phyloP scores from a whole-genome alignment of 2,797 vertebrate genomes.

The Megaceryle alcyon region DNA sequence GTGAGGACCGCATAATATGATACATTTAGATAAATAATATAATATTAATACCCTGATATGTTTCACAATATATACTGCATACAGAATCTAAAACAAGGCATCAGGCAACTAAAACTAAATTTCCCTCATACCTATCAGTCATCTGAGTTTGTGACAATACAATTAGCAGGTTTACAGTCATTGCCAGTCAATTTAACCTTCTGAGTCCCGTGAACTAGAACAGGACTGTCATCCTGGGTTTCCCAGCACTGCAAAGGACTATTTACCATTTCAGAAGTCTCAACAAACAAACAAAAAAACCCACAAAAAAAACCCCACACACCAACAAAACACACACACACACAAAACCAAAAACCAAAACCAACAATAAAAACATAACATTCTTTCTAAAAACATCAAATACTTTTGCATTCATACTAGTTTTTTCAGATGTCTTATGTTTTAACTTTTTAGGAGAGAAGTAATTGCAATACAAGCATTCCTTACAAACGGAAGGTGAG shows the following conservation, averaged over 20 bases:
- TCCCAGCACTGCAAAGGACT: background rate
- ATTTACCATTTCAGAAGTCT: background rate
- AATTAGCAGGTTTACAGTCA: slow-evolving; percentile 11
- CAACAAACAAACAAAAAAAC: too few relatives aligned
- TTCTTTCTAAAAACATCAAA: background rate
- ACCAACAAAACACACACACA: too few relatives aligned
- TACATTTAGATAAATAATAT: background rate
- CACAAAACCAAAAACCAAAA: too few relatives aligned
- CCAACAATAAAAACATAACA: too few relatives aligned
- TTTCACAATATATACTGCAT: background rate
- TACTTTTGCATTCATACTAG: background rate
- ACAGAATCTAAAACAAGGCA: background rate
- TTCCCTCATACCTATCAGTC: background rate
- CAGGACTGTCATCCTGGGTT: background rate
- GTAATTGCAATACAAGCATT: background rate
- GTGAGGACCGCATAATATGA: background rate
- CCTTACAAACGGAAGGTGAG: background rate
- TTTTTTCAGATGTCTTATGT: background rate
- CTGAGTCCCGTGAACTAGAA: background rate
- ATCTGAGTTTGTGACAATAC: background rate
- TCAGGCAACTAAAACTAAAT: background rate
- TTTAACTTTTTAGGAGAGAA: background rate
- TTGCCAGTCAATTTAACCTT: background rate
- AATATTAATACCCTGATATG: background rate
- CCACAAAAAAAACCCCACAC: too few relatives aligned